These are phyloP conservation scores for Trematocara stigmaticum DNA, from an alignment of 2,113 vertebrate genomes.

Conservation along the genomic window DNA sequence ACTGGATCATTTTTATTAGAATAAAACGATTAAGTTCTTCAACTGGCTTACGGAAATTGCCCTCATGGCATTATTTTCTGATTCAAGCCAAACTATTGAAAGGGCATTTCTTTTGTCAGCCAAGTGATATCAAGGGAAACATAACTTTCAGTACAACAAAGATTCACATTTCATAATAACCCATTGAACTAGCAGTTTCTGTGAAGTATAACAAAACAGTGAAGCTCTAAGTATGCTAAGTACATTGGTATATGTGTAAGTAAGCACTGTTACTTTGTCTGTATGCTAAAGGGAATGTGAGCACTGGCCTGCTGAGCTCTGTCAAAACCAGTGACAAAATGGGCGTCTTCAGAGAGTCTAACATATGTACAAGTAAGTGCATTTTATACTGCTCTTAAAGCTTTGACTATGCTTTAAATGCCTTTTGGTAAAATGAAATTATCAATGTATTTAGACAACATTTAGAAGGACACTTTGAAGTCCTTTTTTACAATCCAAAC, in stretches of 20 bases:
- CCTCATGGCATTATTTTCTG: not conserved
- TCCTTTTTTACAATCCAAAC: not conserved
- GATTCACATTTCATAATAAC: not conserved
- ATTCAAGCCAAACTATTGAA: not conserved
- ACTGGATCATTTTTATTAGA: not conserved
- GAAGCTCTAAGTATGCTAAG: not conserved
- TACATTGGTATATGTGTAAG: not conserved
- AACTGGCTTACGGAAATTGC: not conserved
- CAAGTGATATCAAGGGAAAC: not conserved
- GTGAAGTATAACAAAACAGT: not conserved
- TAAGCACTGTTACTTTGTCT: not conserved
- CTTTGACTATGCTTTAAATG: not conserved
- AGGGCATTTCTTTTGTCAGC: not conserved
- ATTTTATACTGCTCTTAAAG: not conserved
- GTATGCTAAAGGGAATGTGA: constrained; percentile 57
- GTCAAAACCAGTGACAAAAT: constrained; percentile 62
- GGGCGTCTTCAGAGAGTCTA: constrained; percentile 59
- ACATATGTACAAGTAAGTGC: constrained; percentile 60
- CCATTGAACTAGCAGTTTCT: not conserved
- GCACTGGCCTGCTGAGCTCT: constrained; percentile 17
- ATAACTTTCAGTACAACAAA: not conserved
- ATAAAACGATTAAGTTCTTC: not conserved
- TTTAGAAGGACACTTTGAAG: not conserved
- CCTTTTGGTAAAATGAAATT: not conserved
- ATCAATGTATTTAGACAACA: not conserved